Conservation (phyloP, 2,888 invertebrate genomes). For the Drosophila atripex region DNA sequence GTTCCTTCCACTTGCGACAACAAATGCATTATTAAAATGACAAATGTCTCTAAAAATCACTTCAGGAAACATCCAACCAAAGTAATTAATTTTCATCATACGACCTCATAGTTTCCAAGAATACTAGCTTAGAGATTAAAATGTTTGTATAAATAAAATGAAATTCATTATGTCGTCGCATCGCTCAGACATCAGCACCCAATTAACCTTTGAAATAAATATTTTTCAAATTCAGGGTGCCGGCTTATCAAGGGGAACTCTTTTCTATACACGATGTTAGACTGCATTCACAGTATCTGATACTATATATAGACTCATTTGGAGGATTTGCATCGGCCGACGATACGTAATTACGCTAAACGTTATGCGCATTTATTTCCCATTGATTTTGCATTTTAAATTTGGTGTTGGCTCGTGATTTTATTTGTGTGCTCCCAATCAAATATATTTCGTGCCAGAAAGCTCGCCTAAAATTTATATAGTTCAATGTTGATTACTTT, state of each 20-base stretch:
- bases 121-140: constrained; percentile 25
- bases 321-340: constrained; percentile 42
- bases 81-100: constrained; percentile 22
- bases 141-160: constrained; percentile 3
- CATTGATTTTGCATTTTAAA: constrained; percentile 60
- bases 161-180: constrained; percentile 37
- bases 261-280: not conserved
- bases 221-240: constrained; percentile 25
- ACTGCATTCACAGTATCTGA: too few species aligned
- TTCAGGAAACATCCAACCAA: not conserved
- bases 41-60: not conserved
- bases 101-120: constrained; percentile 6
- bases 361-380: constrained; percentile 70
- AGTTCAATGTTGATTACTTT: constrained; percentile 40
- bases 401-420: constrained; percentile 39
- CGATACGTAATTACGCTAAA: constrained; percentile 68
- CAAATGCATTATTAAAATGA: constrained; percentile 4
- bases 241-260: constrained; percentile 48
- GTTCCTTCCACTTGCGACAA: not conserved
- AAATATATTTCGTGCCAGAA: constrained; percentile 30
- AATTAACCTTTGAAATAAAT: constrained; percentile 69
- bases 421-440: constrained; percentile 40
- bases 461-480: constrained; percentile 37
- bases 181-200: constrained; percentile 44
- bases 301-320: constrained; percentile 9